Conservation (phyloP, 2,888 invertebrate species). For the Cremastinae sp. region DNA sequence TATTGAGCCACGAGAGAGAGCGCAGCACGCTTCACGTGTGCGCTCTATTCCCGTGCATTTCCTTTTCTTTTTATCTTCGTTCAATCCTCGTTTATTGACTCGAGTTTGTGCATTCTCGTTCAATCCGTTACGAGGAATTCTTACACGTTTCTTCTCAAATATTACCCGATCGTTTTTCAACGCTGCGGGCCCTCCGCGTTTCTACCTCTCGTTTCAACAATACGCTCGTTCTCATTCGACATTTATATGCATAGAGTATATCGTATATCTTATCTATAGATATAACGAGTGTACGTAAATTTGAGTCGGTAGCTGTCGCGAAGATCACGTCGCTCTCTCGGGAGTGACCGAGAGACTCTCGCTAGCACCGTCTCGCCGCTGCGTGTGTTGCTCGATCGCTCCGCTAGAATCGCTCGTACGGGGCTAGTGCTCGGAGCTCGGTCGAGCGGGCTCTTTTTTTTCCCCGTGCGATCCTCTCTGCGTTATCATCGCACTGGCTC, state of each 20-base stretch:
- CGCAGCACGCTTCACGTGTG: slow-evolving; percentile 8
- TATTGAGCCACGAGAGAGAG: not conserved
- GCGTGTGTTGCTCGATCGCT: slow-evolving; percentile 54
- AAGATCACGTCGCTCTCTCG: slow-evolving; percentile 43
- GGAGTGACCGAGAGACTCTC: slow-evolving; percentile 52
- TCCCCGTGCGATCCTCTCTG: slow-evolving; percentile 9
- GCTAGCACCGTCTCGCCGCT: slow-evolving; percentile 53
- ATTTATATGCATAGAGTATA: too few species aligned
- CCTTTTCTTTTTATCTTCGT: not conserved
- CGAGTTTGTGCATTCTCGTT: too few species aligned
- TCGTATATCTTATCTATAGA: slow-evolving; percentile 12
- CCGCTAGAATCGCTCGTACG: slow-evolving; percentile 29
- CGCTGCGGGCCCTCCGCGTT: too few species aligned
- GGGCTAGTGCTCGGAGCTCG: slow-evolving; percentile 34
- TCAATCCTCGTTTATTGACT: too few species aligned
- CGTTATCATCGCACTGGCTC: slow-evolving; percentile 13
- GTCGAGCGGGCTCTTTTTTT: slow-evolving; percentile 7
- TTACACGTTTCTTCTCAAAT: too few species aligned
- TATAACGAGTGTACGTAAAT: slow-evolving; percentile 1
- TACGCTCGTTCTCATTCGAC: too few species aligned
- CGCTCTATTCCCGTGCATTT: too few species aligned
- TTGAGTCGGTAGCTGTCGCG: slow-evolving; percentile 22
- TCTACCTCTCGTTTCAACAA: too few species aligned
- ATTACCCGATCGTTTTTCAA: too few species aligned
- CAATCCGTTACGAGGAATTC: too few species aligned